Evolutionary conservation across 2,113 vertebrate species (phyloP).

Genomic region (Siniperca knerii): DNA sequence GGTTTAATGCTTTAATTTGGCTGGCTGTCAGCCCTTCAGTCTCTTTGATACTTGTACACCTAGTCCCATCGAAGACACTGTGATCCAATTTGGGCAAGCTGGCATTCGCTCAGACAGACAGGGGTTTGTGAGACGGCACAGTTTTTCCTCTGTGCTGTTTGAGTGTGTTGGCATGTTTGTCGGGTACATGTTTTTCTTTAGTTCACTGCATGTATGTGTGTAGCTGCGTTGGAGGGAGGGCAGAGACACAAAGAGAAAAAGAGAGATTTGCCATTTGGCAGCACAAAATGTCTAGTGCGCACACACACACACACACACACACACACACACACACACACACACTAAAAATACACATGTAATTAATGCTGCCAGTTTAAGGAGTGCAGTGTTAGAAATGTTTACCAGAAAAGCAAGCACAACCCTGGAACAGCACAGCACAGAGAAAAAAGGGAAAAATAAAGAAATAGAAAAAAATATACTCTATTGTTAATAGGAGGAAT

Average conservation of each 20-base stretch:
- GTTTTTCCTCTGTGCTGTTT: conserved; percentile 39
- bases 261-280: conserved; percentile 41
- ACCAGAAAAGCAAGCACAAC: conserved; percentile 15
- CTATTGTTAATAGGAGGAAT: not conserved
- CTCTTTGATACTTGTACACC: conserved; percentile 83
- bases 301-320: not conserved
- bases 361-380: conserved; percentile 34
- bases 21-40: conserved; percentile 80
- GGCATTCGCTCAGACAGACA: conserved; percentile 71
- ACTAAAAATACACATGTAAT: conserved; percentile 36
- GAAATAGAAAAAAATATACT: too few relatives aligned
- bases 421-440: conserved; percentile 6
- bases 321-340: not conserved
- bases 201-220: conserved; percentile 36
- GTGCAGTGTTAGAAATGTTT: conserved; percentile 30
- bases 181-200: conserved; percentile 43
- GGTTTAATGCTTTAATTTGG: conserved; percentile 84
- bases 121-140: conserved; percentile 30
- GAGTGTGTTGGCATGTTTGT: conserved; percentile 55
- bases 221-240: conserved; percentile 19
- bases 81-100: conserved; percentile 82
- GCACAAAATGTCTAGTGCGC: conserved; percentile 6
- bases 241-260: conserved; percentile 34
- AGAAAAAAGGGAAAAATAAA: not conserved
- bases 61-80: conserved; percentile 81